Evolutionary conservation across 2,888 invertebrate species (phyloP), one percentile per base, ranked within the genome.

Genomic region (Thymelicus acteon): DNA sequence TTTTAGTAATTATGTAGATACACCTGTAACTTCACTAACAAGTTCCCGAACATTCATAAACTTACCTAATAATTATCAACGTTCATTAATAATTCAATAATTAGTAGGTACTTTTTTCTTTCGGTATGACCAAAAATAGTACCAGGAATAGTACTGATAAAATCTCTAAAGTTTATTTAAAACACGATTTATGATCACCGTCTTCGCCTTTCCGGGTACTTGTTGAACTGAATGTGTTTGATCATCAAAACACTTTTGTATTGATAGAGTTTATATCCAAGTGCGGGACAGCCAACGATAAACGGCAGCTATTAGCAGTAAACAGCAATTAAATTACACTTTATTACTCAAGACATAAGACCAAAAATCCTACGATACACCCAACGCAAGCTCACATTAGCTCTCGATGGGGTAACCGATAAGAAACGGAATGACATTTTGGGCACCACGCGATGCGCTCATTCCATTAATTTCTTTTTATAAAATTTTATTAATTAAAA

Each of bases 401-500:
- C 72, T 68, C 61, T 61, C 62, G 78, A 78, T 78, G 75, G 73
- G 71, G 74, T 75, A 72, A 70, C 72, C 75, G 77, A 79, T 79
- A 78, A 79, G 75, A 62, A 31, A 65, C 72, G 72, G 75, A 75
- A 77, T 78, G 75, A 75, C 77, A 75, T 75, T 75, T 71, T 70
- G 73, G 72, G 76, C 75, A 76, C 74, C 75, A 75, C 74, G 75
- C 75, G 73, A 72, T 75, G 75, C 62, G 63, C 31, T 63, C 65
- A 61, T 66, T 61, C 71, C 68, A 58, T 72, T 73, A 73, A 75
- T 75, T 75, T 75, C 73, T 72, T 74, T 76, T 75, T 74, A 75
- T 77, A 72, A 73, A 74, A 75, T 66, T 74, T 75, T 72, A 74
- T 77, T 77, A 76, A 78, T 77, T 77, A 78, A 77, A 77, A 76